Evolutionary conservation across 2,888 invertebrate genomes (phyloP).

Genomic region (Agrochola circellaris): DNA sequence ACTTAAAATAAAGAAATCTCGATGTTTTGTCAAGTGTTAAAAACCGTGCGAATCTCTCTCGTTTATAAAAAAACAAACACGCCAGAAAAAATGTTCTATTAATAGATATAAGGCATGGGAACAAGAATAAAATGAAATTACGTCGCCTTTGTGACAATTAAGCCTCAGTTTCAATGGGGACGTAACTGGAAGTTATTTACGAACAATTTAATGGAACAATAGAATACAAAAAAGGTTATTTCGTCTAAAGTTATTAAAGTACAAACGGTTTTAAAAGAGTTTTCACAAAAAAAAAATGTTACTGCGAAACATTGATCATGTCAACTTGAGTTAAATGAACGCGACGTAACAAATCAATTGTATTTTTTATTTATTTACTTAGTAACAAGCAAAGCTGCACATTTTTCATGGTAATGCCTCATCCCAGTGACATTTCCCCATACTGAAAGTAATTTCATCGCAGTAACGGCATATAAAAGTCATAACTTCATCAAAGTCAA

Average conservation of each 20-base stretch:
- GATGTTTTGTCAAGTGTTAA: too few relatives aligned
- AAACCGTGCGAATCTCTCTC: too few relatives aligned
- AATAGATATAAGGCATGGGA: neutral
- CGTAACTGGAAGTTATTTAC: conserved; percentile 29
- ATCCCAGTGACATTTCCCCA: conserved; percentile 1
- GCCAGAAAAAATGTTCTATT: neutral
- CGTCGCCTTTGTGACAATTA: conserved; percentile 24
- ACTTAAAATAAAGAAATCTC: too few relatives aligned
- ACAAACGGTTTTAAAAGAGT: neutral
- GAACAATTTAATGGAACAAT: conserved; percentile 11
- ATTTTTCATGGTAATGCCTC: conserved; percentile 16
- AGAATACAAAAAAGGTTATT: conserved; percentile 4
- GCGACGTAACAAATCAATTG: neutral
- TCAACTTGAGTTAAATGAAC: neutral
- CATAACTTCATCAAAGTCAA: conserved; percentile 30
- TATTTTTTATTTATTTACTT: neutral
- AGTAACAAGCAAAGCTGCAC: neutral
- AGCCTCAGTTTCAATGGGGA: conserved; percentile 17
- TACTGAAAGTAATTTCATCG: conserved; percentile 23
- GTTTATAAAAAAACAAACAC: neutral
- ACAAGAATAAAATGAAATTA: conserved; percentile 28
- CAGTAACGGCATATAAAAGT: conserved; percentile 11
- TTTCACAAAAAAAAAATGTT: neutral
- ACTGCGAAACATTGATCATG: neutral
- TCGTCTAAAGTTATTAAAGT: conserved; percentile 13